Percentiles rank a stretch among this genome's conserved stretches.
These are phyloP conservation scores for Saimiri boliviensis DNA, from an alignment of 2,113 vertebrate species.

Conservation along the genomic window DNA sequence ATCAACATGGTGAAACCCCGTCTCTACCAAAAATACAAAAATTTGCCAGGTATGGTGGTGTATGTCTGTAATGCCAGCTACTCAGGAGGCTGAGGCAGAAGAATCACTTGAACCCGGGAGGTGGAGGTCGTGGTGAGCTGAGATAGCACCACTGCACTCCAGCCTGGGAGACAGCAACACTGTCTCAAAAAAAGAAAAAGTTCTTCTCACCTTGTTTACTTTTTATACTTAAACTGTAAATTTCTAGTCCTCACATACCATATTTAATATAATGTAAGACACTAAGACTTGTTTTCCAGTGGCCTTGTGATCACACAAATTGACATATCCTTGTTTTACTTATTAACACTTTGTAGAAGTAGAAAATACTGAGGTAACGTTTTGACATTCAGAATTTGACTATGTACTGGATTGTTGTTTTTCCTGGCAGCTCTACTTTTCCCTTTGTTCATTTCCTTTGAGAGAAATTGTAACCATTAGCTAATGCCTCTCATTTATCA, in stretches of 20 bases:
- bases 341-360: background rate
- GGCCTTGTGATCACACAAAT: background rate
- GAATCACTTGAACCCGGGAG: too few species aligned
- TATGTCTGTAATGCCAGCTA: too few species aligned
- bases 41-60: too few species aligned
- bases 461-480: background rate
- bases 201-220: background rate
- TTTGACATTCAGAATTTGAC: conserved; percentile 7
- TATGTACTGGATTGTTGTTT: background rate
- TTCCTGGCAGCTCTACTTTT: background rate
- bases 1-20: too few species aligned
- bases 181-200: background rate
- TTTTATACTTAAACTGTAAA: background rate
- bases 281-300: background rate
- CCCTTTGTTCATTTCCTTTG: background rate
- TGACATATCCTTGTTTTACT: background rate
- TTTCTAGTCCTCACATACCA: background rate
- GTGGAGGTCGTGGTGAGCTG: too few species aligned
- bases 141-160: too few species aligned
- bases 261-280: background rate
- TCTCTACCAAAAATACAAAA: too few species aligned
- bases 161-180: too few species aligned
- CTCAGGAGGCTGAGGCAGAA: too few species aligned
- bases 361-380: background rate
- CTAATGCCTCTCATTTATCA: background rate